Percentiles rank a stretch among this genome's conserved stretches.
Conservation (phyloP, 2,888 invertebrate genomes). For the Tetheella fluctuosa region DNA sequence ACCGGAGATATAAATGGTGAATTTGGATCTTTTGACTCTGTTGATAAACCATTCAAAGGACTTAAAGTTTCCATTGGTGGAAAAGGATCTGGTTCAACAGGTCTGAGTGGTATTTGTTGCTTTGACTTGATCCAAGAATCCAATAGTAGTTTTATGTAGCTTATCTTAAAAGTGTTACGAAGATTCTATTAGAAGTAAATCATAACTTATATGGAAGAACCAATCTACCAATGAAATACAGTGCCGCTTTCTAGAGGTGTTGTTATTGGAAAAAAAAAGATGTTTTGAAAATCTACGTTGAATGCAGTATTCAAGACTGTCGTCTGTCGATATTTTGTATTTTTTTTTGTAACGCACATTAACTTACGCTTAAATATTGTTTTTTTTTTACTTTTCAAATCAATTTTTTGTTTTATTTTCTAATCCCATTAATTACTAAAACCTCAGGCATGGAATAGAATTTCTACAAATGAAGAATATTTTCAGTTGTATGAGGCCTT, state of each 20-base stretch:
- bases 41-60: slow-evolving; percentile 28
- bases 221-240: not conserved
- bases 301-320: not conserved
- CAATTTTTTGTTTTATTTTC: not conserved
- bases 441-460: no score
- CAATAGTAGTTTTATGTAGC: slow-evolving; percentile 8
- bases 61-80: slow-evolving; percentile 49
- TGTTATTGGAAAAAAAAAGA: not conserved
- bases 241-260: not conserved
- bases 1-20: no score
- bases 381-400: not conserved
- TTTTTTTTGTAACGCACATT: not conserved
- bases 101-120: slow-evolving; percentile 48
- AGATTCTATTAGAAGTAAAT: not conserved
- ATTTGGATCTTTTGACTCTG: slow-evolving; percentile 1
- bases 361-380: not conserved
- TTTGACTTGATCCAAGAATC: slow-evolving; percentile 37
- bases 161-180: not conserved
- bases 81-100: slow-evolving; percentile 51
- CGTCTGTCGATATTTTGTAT: not conserved
- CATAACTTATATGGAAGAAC: no score
- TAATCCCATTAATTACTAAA: no score
- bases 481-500: no score
- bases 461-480: no score
- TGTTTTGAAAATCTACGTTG: not conserved